phyloP scores from a whole-genome alignment of 1,140 invertebrate genomes.

The Coptotermes formosanus region DNA sequence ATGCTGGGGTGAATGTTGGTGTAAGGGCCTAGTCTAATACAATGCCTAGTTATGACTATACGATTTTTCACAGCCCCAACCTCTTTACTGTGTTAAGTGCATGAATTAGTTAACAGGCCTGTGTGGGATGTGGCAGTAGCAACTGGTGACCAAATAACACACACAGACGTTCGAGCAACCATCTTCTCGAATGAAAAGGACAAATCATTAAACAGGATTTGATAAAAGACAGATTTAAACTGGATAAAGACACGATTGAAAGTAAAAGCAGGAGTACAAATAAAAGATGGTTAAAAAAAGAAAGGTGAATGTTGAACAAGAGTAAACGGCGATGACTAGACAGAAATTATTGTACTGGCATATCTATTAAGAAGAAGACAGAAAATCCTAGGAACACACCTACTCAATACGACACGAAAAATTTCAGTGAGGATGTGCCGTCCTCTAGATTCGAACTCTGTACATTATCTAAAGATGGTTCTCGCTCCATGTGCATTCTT shows the following conservation, averaged over 20 bases:
- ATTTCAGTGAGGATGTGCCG: too few relatives aligned
- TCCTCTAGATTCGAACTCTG: too few relatives aligned
- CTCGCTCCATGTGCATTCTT: too few relatives aligned
- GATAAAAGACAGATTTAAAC: conserved; percentile 19
- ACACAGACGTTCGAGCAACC: neutral
- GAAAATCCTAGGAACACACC: neutral
- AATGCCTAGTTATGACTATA: conserved; percentile 17
- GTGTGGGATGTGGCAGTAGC: neutral
- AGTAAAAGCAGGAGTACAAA: neutral
- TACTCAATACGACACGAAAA: neutral
- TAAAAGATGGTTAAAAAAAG: neutral
- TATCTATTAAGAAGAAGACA: neutral
- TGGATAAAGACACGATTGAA: neutral
- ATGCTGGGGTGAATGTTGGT: neutral
- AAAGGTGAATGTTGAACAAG: neutral
- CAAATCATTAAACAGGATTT: conserved; percentile 15
- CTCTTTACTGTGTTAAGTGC: neutral
- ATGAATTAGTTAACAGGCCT: neutral
- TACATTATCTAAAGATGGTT: too few relatives aligned
- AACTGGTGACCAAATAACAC: conserved; percentile 1
- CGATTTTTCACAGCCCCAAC: neutral
- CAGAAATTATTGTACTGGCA: neutral
- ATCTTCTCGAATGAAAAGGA: conserved; percentile 4
- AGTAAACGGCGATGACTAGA: neutral
- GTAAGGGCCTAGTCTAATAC: neutral